Evolutionary conservation across 2,888 invertebrate genomes (phyloP).

Genomic region (Physocephala rufipes): DNA sequence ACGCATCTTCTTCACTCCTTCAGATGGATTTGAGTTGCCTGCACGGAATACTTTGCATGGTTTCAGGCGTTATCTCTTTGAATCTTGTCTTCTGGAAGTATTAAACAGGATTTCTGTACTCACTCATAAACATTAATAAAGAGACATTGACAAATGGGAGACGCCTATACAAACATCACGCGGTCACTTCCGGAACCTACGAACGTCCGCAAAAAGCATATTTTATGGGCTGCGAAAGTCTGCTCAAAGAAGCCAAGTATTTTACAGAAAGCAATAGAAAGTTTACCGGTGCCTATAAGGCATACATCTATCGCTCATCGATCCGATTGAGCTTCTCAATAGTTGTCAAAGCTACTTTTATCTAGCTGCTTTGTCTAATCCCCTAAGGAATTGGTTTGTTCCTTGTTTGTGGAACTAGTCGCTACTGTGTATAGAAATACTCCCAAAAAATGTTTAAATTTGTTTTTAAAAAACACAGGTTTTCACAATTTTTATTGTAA

Average conservation of each 20-base stretch:
- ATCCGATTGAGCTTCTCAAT: constrained; percentile 51
- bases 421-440: too few relatives aligned
- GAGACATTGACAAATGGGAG: constrained; percentile 52
- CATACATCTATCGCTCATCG: constrained; percentile 50
- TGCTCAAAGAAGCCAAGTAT: constrained; percentile 37
- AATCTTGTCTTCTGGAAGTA: constrained; percentile 42
- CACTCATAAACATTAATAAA: constrained; percentile 51
- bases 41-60: constrained; percentile 49
- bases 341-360: constrained; percentile 32
- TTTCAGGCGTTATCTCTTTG: constrained; percentile 49
- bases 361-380: not conserved
- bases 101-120: constrained; percentile 56
- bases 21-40: constrained; percentile 40
- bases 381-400: constrained; percentile 41
- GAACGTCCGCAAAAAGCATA: constrained; percentile 54
- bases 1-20: constrained; percentile 46
- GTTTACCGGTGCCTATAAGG: constrained; percentile 49
- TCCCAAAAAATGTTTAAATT: too few relatives aligned
- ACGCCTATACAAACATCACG: constrained; percentile 51
- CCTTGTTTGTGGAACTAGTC: constrained; percentile 44
- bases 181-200: constrained; percentile 51
- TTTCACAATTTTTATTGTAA: not conserved
- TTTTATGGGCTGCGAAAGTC: constrained; percentile 53
- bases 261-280: constrained; percentile 43
- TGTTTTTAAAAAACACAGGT: too few relatives aligned